Evolutionary conservation across 2,113 vertebrate species (phyloP), one percentile per base, ranked within the genome.

Genomic region (Scomber colias): DNA sequence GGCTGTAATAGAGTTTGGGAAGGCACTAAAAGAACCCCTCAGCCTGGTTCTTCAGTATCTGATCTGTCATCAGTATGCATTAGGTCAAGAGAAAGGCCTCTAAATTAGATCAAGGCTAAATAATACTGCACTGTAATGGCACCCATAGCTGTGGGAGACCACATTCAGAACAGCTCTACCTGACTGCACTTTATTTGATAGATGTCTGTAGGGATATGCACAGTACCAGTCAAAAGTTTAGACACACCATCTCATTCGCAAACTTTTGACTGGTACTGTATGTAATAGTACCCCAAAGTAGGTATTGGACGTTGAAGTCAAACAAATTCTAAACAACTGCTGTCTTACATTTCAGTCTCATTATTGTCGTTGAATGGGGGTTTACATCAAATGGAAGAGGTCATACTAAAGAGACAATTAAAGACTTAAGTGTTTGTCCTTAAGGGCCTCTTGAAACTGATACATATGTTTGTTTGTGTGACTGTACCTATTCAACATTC

Each of bases 1-100:
- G 82, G 82, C 75, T 86, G 24, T 93, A 92, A 92, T 92, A 75
- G 75, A 88, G 86, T 91, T 93, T 93, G 68, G 77, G 74, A 75
- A 75, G 53, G 70, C 71, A 90, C 71, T 90, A 76, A 85, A 75
- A 78, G 79, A 57, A 54, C 15, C 62, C 60, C 50, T 54, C 17
- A 5, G 67, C 63, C 77, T 72, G 45, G 11, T 64, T 64, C 71
- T 68, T 81, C 66, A 79, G 80, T 85, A 75, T 87, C 79, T 77
- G 60, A 60, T 63, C 73, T 88, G 79, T 92, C 90, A 90, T 92
- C 85, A 91, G 89, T 92, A 82, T 84, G 71, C 80, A 92, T 92
- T 94, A 92, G 74, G 87, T 84, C 77, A 89, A 81, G 82, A 66
- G 61, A 84, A 83, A 82, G 64, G 63, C 79, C 51, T 84, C 69